Percentiles rank a stretch among this genome's conserved stretches.
phyloP scores from a whole-genome alignment of 1,140 invertebrate genomes.

The Drosophila suzukii region DNA sequence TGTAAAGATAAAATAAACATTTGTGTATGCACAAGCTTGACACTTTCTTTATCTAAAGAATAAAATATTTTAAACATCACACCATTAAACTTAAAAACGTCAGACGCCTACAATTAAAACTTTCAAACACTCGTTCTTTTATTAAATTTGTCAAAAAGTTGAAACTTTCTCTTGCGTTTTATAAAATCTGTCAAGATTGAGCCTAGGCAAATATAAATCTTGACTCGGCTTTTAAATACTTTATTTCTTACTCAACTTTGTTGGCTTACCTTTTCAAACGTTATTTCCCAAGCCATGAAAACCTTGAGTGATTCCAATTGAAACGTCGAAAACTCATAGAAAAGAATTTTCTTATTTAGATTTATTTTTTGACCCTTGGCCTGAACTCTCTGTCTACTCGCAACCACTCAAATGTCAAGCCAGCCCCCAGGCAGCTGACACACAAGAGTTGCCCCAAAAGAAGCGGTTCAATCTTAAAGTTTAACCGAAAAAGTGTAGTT shows the following conservation, averaged over 20 bases:
- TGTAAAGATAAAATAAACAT: no score
- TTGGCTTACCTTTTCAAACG: conserved; percentile 3
- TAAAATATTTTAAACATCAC: background rate
- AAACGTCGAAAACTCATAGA: conserved; percentile 18
- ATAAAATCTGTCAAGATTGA: conserved; percentile 8
- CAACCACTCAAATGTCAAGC: conserved; percentile 30
- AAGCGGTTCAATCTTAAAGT: conserved; percentile 34
- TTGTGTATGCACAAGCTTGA: no score
- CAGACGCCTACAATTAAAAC: background rate
- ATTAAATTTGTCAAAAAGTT: background rate
- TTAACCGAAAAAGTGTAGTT: conserved; percentile 40
- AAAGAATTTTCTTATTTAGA: conserved; percentile 12
- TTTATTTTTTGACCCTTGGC: conserved; percentile 19
- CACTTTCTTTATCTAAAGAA: no score
- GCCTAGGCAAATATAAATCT: background rate
- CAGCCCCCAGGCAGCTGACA: conserved; percentile 25
- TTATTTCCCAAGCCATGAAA: background rate
- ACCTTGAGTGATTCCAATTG: conserved; percentile 33
- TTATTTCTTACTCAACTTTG: conserved; percentile 16
- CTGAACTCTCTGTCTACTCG: background rate
- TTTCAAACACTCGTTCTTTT: background rate
- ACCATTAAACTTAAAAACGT: background rate
- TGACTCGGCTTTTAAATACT: conserved; percentile 7
- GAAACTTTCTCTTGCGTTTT: conserved; percentile 5
- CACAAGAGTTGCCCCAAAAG: conserved; percentile 14